Evolutionary conservation across 2,888 invertebrate genomes (phyloP), one percentile per base, ranked within the genome.

Genomic region (Diarsia dahlii): DNA sequence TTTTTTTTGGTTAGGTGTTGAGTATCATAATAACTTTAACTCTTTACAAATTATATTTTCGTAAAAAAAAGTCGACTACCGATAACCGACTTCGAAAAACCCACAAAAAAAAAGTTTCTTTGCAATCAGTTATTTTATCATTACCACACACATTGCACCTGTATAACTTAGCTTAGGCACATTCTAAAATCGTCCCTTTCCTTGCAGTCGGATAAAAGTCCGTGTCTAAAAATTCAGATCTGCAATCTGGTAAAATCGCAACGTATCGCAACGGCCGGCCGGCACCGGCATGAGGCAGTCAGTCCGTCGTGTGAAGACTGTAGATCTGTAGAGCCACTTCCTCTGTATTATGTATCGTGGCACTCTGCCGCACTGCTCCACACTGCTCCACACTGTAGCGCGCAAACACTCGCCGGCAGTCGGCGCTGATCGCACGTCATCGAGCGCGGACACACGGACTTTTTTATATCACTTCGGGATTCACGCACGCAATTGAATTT

Each of bases 271-370:
- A n/a, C 34, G 58, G 8, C 5, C 54, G 34, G 12, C 13, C 34
- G 76, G n/a, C 50, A 48, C 5, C 39, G 23, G n/a, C 39, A 39
- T 39, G 39, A 39, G 39, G 39, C 20, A 39, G 39, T 23, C 28
- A 15, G 15, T 20, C 34, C 45, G 13, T 6, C 15, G 78, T 74
- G 76, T 74, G 69, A n/a, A 58, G 10, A 52, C 72, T 39, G 54
- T 28, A 28, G 12, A 5, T 48, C 63, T 64, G 64, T 46, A 52
- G 20, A 78, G 64, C 71, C 64, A 71, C 56, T 64, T 74, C 66
- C 48, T 52, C 52, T 78, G 72, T 67, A 54, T 73, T 78, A 79
- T 78, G 66, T 72, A 77, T 67, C 54, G 23, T 54, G 70, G 81
- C 77, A 77, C 75, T 79, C 52, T 52, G 28, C 68, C n/a, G 60